These are phyloP conservation scores for Coendou prehensilis DNA, from an alignment of 2,797 vertebrate species.

Conservation along the genomic window DNA sequence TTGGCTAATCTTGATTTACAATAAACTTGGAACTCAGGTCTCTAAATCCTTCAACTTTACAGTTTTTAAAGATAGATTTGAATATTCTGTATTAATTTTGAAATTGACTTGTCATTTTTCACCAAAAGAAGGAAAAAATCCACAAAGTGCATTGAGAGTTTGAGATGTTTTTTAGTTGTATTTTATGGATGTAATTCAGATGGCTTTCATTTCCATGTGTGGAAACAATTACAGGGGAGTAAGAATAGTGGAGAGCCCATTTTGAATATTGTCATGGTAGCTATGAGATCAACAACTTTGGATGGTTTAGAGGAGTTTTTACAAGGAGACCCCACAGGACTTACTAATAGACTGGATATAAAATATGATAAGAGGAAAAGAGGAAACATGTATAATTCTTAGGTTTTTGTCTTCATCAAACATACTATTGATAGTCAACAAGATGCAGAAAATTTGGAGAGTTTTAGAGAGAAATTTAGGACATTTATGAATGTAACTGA, in stretches of 20 bases:
- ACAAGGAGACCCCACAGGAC: rapidly evolving
- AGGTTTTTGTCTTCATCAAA: not conserved
- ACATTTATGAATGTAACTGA: not conserved
- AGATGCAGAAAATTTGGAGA: not conserved
- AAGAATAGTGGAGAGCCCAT: not conserved
- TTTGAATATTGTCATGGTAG: not conserved
- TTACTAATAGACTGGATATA: too few species aligned
- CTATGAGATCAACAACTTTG: not conserved
- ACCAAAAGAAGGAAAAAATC: not conserved
- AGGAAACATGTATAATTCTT: not conserved
- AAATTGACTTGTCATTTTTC: not conserved
- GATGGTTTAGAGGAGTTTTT: not conserved
- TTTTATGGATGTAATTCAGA: not conserved
- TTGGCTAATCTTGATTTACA: not conserved
- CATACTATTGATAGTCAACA: not conserved
- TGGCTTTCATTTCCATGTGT: not conserved
- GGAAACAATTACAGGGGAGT: not conserved
- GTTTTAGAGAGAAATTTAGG: not conserved
- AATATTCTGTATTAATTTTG: not conserved
- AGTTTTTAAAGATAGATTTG: not conserved
- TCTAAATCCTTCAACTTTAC: not conserved
- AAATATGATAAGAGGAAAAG: not conserved
- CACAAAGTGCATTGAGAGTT: not conserved
- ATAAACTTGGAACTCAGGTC: not conserved
- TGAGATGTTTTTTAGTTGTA: not conserved